Evolutionary conservation across 2,113 vertebrate species (phyloP), one percentile per base, ranked within the genome.

Genomic region (Anguilla rostrata): DNA sequence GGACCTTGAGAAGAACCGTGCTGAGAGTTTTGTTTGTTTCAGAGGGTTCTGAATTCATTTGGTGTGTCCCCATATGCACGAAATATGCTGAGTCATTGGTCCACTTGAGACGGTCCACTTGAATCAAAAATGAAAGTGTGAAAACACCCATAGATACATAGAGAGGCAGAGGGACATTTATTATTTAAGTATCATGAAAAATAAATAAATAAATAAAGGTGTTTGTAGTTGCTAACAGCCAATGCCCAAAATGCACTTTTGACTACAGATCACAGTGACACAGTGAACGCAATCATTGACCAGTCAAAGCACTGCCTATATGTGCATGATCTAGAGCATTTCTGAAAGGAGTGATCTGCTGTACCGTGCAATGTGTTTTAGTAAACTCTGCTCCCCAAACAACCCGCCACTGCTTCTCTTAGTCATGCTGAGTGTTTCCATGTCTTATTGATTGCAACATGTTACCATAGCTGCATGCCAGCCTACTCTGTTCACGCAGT

Each of bases 401-500:
- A 15, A 83, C 75, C 88, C 82, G 81, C 75, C 84, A 86, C 3
- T 46, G 49, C 80, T 87, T 71, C 9, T 78, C n/a, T 83, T 83
- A 57, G 34, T 89, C 84, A 84, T 78, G 14, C 85, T 82, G 46
- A 88, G 87, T 83, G 43, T 39, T 53, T 49, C 84, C 66, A 88
- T 80, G 86, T 85, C 89, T 90, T 43, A 56, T 60, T n/a, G 80
- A 79, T 88, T 87, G 86, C 43, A 81, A 39, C 83, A 89, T 85
- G 92, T 92, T 93, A 87, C 90, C 87, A 92, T 91, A 91, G 92
- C 86, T 91, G 92, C 90, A 14, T 84, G 41, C 82, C 90, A 88
- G 18, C 86, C 66, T 75, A 89, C 85, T 89, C 57, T 49, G 83
- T 89, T 88, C 49, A 86, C 1, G 49, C 86, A 75, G 40, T 80